Evolutionary conservation across 2,888 invertebrate genomes (phyloP), one percentile per base, ranked within the genome.

Genomic region (Hirtodrosophila trivittata): DNA sequence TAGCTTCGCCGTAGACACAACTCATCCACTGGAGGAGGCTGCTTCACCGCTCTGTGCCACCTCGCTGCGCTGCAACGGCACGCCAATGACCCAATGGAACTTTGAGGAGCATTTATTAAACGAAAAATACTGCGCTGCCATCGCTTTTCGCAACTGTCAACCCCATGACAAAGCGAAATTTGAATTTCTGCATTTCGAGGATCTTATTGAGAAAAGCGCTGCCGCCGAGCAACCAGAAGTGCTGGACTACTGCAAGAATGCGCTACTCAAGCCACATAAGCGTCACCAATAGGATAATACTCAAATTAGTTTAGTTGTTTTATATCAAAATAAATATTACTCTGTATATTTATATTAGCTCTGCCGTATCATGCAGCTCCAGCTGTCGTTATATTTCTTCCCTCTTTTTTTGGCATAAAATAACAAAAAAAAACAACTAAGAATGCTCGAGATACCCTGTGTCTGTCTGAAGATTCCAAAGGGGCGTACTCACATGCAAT

Each of bases 41-140:
- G 87, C 90, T 42, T 75, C 91, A 68, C 71, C 91, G n/a, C 90
- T 93, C 1, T 92, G 90, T 0, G 94, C 95, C 87, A 96, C 97
- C 1, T 91, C 91, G 45, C 90, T 98, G 37, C 93, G 91, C 83
- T 91, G 95, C 9, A 92, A 94, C 68, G 93, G 93, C 56, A 87
- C 91, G 41, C 91, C 92, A 41, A 92, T 92, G 75, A 91, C 93
- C 57, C 73, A 87, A 26, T 98, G 96, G 96, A 77, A 91, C 33
- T 98, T 98, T 91, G 95, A 97, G 87, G 98, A 98, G 91, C 94
- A 94, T 32, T 91, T 96, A 72, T 78, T 97, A 38, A 94, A 96
- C 89, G 92, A 93, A 0, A 91, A 93, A 50, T 96, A 98, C 91
- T 94, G 95, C 87, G 95, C 95, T 13, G 94, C 96, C 13, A 95